phyloP scores from a whole-genome alignment of 1,140 invertebrate genomes.

The Subanguina moxae region DNA sequence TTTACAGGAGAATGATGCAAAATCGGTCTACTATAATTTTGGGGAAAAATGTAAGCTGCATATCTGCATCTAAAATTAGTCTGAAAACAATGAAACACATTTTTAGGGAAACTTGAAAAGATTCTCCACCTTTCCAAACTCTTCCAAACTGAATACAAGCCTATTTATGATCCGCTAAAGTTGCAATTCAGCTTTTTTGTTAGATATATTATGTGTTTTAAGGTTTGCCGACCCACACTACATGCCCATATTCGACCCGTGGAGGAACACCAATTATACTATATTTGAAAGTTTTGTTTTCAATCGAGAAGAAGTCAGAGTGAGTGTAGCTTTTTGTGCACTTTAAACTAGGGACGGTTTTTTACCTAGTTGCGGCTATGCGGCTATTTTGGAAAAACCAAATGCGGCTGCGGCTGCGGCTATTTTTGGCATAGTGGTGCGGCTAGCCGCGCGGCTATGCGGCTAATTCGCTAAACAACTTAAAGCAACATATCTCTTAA shows the following conservation, averaged over 20 bases:
- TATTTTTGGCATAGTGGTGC: too few relatives aligned
- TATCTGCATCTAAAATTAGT: conserved; percentile 2
- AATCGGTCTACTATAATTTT: conserved; percentile 38
- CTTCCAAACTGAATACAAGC: conserved; percentile 32
- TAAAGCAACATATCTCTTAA: too few relatives aligned
- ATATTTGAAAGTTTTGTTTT: conserved; percentile 35
- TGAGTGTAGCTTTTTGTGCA: too few relatives aligned
- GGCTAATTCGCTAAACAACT: too few relatives aligned
- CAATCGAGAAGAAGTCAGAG: conserved; percentile 35
- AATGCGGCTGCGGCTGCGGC: too few relatives aligned
- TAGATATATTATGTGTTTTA: neutral
- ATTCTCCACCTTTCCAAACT: conserved; percentile 33
- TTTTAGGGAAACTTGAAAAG: conserved; percentile 38
- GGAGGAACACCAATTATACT: conserved; percentile 30
- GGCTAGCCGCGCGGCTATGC: too few relatives aligned
- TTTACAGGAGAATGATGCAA: conserved; percentile 19
- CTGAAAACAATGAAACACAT: conserved; percentile 18
- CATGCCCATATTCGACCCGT: conserved; percentile 37
- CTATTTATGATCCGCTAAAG: conserved; percentile 40
- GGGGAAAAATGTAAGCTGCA: conserved; percentile 39
- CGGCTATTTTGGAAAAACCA: too few relatives aligned
- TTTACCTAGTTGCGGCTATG: too few relatives aligned
- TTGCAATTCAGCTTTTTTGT: neutral
- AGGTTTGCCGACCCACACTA: conserved; percentile 42
- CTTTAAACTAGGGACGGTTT: too few relatives aligned